Evolutionary conservation across 2,797 vertebrate genomes (phyloP).

Genomic region (Anableps anableps): DNA sequence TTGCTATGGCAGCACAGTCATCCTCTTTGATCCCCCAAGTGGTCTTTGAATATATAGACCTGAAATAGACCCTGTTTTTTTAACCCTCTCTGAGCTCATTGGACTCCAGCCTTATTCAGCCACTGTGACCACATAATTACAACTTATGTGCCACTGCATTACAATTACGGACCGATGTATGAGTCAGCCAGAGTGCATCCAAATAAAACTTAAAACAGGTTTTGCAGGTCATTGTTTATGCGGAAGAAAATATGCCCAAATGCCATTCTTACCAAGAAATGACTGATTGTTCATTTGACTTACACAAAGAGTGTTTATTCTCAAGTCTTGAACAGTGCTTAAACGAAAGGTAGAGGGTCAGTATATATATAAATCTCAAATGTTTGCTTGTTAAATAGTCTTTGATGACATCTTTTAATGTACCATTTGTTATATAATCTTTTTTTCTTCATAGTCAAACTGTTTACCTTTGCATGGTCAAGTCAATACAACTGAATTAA

Average conservation of each 20-base stretch:
- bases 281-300: neutral
- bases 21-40: slow-evolving; percentile 79
- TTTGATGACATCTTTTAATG: neutral
- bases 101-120: slow-evolving; percentile 28
- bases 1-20: slow-evolving; percentile 84
- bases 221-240: slow-evolving; percentile 19
- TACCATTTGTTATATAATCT: neutral
- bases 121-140: slow-evolving; percentile 55
- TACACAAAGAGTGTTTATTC: neutral
- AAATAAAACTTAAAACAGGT: slow-evolving; percentile 2
- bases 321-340: neutral
- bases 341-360: neutral
- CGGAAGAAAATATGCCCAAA: neutral
- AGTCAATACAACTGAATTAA: neutral
- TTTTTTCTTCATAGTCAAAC: neutral
- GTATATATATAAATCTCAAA: neutral
- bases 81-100: slow-evolving; percentile 45
- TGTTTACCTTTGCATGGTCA: neutral
- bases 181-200: slow-evolving; percentile 1
- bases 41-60: slow-evolving; percentile 78
- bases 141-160: slow-evolving; percentile 15
- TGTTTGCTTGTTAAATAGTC: neutral
- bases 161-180: slow-evolving; percentile 44
- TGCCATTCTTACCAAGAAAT: neutral
- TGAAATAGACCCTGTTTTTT: slow-evolving; percentile 60